Evolutionary conservation across 2,888 invertebrate species (phyloP).

Genomic region (Podotricha telesiphe): DNA sequence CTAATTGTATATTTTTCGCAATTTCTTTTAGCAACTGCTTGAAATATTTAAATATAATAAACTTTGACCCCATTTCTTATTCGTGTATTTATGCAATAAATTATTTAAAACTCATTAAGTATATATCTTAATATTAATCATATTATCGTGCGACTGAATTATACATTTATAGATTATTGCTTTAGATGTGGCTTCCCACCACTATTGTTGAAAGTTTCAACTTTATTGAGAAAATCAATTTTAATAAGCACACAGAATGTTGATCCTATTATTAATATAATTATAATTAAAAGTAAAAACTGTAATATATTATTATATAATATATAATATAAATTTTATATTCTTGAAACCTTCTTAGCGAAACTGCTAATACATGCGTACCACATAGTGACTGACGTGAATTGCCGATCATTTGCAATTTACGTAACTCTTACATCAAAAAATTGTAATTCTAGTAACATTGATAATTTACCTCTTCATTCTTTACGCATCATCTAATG

Average conservation of each 20-base stretch:
- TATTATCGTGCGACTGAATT: not conserved
- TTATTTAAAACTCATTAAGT: conserved; percentile 11
- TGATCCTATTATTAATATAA: not conserved
- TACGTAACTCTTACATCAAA: not conserved
- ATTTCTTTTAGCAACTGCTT: conserved; percentile 34
- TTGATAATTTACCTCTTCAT: too few relatives aligned
- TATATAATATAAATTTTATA: too few relatives aligned
- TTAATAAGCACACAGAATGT: not conserved
- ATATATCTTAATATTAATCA: too few relatives aligned
- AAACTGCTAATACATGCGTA: not conserved
- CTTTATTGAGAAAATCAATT: not conserved
- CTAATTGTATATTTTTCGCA: conserved; percentile 62
- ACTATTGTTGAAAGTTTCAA: not conserved
- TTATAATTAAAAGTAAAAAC: too few relatives aligned
- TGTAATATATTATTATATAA: not conserved
- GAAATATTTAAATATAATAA: conserved; percentile 40
- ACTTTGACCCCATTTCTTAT: conserved; percentile 23
- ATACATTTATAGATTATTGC: not conserved
- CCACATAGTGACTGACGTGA: not conserved
- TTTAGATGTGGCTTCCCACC: not conserved
- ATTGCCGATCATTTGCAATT: conserved; percentile 15
- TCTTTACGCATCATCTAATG: not conserved
- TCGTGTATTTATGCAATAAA: conserved; percentile 30
- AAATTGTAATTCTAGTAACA: not conserved
- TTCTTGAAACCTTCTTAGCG: not conserved